phyloP scores from a whole-genome alignment of 2,888 invertebrate genomes.

The Campaea margaritaria region DNA sequence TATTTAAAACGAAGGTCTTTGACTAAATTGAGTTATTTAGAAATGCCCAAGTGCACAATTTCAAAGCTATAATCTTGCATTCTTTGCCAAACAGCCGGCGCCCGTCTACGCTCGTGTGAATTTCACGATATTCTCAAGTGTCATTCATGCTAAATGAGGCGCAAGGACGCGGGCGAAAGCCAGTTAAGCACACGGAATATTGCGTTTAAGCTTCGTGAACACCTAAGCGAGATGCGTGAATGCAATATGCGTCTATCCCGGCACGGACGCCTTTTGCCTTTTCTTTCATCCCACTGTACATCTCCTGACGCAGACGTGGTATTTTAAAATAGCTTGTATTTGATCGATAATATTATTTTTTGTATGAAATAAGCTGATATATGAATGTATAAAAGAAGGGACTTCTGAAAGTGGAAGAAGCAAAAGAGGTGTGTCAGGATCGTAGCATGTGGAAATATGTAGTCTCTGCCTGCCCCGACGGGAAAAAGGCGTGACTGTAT shows the following conservation, averaged over 20 bases:
- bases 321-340: too few species aligned
- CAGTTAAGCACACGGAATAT: constrained; percentile 58
- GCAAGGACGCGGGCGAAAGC: constrained; percentile 46
- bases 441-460: too few species aligned
- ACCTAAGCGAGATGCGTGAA: constrained; percentile 9
- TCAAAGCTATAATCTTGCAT: constrained; percentile 8
- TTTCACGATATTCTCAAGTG: constrained; percentile 38
- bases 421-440: too few species aligned
- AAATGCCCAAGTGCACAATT: constrained; percentile 1
- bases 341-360: too few species aligned
- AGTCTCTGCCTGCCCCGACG: too few species aligned
- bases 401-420: too few species aligned
- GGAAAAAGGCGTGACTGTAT: too few species aligned
- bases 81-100: constrained; percentile 19
- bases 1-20: too few species aligned
- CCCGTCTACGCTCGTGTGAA: constrained; percentile 39
- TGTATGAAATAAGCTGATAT: too few species aligned
- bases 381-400: too few species aligned
- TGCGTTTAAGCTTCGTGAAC: constrained; percentile 44
- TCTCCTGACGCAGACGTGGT: too few species aligned
- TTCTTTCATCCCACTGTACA: background rate
- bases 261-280: background rate
- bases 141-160: constrained; percentile 44
- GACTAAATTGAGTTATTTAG: too few species aligned
- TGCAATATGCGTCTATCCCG: background rate